Base-by-base conservation (phyloP, 2,888 invertebrate genomes). In the Phytoseiulus persimilis region DNA sequence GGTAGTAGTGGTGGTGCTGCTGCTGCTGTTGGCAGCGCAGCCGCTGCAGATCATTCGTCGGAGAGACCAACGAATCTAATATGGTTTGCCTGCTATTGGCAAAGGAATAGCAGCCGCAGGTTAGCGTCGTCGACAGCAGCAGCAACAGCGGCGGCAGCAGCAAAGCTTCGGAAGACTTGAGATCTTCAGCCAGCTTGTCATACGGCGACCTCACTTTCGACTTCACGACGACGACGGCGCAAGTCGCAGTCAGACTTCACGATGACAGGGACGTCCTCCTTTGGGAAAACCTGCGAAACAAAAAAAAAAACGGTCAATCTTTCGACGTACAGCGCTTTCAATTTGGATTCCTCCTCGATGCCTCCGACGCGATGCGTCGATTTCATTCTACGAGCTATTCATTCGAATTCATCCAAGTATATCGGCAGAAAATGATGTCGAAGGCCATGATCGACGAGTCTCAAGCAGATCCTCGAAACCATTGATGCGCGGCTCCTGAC, bases 21-120 rank as follows among this genome's bases (percentile, higher is more conserved):
- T 65, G 65, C 65, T 65, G 65, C 65, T 65, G 65, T 65, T 65
- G 65, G 65, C 65, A 65, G 65, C 65, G 65, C 65, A 65, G 65
- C 65, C 65, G 65, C 65, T 65, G 65, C 65, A 65, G 65, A 65
- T 6, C 65, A 65, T 65, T 65, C 65, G 65, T 65, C 65, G 65
- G 65, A 65, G 65, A 65, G 65, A 65, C 65, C 65, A 65, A 65
- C 65, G 65, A 65, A 65, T 65, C 65, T 65, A 65, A 65, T 65
- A 65, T 65, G 65, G 65, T 65, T 65, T 65, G 65, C 65, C 65
- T 28, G 65, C 65, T 65, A 65, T 28, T 65, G 65, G 65, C 65
- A 65, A 65, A 65, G 65, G 65, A 65, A 65, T 23, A 65, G 65
- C 65, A 65, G 65, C 65, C 65, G 65, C 65, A 65, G 65, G 65